Base-by-base conservation (phyloP, 2,888 invertebrate species). In the Microctonus hyperodae region DNA sequence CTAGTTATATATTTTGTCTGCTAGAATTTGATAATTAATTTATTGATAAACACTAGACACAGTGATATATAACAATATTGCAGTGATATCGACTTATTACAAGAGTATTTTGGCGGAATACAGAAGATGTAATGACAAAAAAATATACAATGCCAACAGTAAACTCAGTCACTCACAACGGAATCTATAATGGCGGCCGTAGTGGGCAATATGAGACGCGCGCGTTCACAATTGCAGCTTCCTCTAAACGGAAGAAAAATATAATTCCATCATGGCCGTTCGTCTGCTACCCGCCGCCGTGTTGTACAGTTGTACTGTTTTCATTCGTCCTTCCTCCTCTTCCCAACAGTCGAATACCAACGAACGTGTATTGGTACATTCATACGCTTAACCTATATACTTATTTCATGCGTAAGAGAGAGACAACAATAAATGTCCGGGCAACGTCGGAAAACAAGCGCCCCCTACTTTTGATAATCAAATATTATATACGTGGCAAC, bases 141-240 rank as follows among this genome's bases (percentile, higher is more conserved):
- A 44, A 44, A 44, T 50, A 40, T 11, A 31, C 51, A 53, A 28
- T 33, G 57, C 53, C 16, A 50, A 51, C 28, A 51, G 25, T 35
- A 33, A 69, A 75, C 82, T 82, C 81, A 72, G 82, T 81, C 82
- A 81, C 81, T 78, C 81, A 82, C 77, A 81, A 81, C 81, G 82
- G 81, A 74, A 82, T 82, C 82, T 82, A 80, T 81, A 78, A 80
- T 78, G 79, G 79, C 80, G 78, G 77, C 74, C 61, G 73, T 69
- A 63, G 72, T 67, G 72, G 35, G 23, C 25, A 44, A 44, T 56
- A 51, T 22, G 40, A 13, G 20, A 25, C 35, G 61, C 31, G 23
- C 50, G 33, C 37, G 25, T 25, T 33, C 28, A 40, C 50, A 44
- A 37, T 22, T 53, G 37, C 40, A 55, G 33, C n/a, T n/a, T n/a